Percentiles rank a stretch among this genome's conserved stretches.
Conservation (phyloP, 2,797 vertebrate genomes). For the Pseudochaenichthys georgianus region DNA sequence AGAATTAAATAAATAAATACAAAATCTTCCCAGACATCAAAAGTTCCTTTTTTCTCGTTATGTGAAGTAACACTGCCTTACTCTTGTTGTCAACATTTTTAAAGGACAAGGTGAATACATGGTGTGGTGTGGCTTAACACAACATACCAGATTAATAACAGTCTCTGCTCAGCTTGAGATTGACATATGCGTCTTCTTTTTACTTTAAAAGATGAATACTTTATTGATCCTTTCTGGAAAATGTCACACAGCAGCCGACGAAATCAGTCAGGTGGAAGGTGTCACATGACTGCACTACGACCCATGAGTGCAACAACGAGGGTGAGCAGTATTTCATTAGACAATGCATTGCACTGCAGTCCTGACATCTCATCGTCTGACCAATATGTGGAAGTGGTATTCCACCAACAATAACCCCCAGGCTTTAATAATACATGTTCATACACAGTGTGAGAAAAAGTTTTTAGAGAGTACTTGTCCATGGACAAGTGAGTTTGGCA, state of each 20-base stretch:
- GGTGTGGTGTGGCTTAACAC: neutral
- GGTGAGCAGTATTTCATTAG: neutral
- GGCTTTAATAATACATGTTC: neutral
- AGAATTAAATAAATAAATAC: too few species aligned
- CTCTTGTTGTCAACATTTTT: neutral
- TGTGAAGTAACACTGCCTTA: neutral
- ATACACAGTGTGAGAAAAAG: too few species aligned
- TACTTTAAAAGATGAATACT: constrained; percentile 20
- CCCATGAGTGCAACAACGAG: constrained; percentile 3
- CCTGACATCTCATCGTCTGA: neutral
- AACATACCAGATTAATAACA: neutral
- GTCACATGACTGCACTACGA: constrained; percentile 8
- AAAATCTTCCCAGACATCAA: neutral
- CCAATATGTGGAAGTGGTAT: neutral
- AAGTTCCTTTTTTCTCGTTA: neutral
- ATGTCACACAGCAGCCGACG: constrained; percentile 21
- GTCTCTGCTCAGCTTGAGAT: neutral
- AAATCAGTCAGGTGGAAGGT: constrained; percentile 12
- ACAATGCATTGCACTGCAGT: neutral
- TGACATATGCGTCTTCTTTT: constrained; percentile 14
- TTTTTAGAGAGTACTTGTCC: too few species aligned
- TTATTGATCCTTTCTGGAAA: constrained; percentile 34
- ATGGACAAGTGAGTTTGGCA: too few species aligned
- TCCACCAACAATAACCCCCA: neutral
- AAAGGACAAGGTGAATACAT: neutral